Base-by-base conservation (phyloP, 1,140 invertebrate genomes). In the Drosophila arawakana region DNA sequence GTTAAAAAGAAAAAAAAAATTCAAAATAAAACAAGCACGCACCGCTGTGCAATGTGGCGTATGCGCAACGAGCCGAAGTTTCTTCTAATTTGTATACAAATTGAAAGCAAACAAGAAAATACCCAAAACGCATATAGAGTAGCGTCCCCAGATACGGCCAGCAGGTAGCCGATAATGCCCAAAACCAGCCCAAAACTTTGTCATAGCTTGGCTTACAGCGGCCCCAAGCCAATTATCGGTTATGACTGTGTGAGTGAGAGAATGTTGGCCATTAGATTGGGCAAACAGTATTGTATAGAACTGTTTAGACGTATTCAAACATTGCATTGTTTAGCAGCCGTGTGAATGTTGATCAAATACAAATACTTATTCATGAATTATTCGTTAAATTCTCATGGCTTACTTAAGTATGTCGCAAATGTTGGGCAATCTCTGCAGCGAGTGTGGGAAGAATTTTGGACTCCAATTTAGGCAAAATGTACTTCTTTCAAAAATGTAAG, bases 81-180 rank as follows among this genome's bases (percentile, higher is more conserved):
- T 72, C 58, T 39, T 73, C 70, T 49, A 75, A 78, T 76, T 77
- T 77, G 52, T 49, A 15, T 54, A 54, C 60, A 66, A 80, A 80
- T 82, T 80, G 65, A 80, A 84, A 72, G 72, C 68, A 80, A 80
- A 77, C 65, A 78, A 78, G 35, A 52, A 30, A 30, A 13, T n/a
- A 39, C 52, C 10, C 49, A 55, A 68, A 65, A 41, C 66, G 52
- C 61, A 63, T 58, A 63, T 35, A 50, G 44, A 47, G 47, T 21
- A 54, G 18, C 6, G 34, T 34, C 59, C 60, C 39, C 58, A 54
- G 50, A 5, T 25, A 21, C 37, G 11, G 2, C 37, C 18, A 55
- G 11, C 52, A 46, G 55, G 55, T 73, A 68, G 66, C 44, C 43
- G 47, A 68, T 73, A 59, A 55, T 55, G 35, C 30, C 11, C 30